Conservation (phyloP, 2,113 vertebrate species). For the Piprites chloris region DNA sequence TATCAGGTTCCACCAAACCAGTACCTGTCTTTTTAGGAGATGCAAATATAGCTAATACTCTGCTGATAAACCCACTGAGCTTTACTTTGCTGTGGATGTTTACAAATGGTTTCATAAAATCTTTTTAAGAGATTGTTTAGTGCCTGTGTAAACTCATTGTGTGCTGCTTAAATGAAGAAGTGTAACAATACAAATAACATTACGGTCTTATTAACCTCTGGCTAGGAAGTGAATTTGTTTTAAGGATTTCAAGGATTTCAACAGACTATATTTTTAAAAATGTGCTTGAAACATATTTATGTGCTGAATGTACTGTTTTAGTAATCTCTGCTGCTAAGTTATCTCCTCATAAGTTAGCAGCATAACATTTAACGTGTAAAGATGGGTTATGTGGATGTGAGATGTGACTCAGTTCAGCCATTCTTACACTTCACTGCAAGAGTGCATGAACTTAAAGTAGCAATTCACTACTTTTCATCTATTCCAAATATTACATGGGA, state of each 20-base stretch:
- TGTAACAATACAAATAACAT: background rate
- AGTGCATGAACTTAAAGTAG: background rate
- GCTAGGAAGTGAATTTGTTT: background rate
- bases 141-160: constrained; percentile 17
- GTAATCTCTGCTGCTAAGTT: background rate
- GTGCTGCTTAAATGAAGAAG: background rate
- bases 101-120: constrained; percentile 29
- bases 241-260: background rate
- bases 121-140: constrained; percentile 23
- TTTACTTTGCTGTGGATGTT: background rate
- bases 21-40: background rate
- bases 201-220: background rate
- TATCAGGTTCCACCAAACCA: background rate
- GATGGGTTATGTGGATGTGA: background rate
- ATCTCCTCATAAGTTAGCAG: background rate
- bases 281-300: background rate
- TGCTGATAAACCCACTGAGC: background rate
- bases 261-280: background rate
- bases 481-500: background rate
- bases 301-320: background rate
- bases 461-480: background rate
- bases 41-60: background rate
- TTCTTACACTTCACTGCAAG: background rate
- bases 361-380: background rate
- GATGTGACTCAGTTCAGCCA: background rate